Evolutionary conservation across 1,140 invertebrate species (phyloP).

Genomic region (Diabrotica virgifera): DNA sequence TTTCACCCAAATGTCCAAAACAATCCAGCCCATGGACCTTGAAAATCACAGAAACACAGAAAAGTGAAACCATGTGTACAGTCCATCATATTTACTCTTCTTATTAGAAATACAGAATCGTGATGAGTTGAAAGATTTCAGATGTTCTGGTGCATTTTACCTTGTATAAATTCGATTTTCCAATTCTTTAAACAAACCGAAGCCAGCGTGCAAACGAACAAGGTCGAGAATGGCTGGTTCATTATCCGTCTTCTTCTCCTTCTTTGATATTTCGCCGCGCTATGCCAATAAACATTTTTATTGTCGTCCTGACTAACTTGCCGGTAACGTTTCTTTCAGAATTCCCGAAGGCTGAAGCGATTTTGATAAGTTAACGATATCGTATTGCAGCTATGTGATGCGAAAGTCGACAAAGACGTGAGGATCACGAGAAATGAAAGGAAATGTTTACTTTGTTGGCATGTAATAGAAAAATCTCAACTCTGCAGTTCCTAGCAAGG

Average conservation of each 20-base stretch:
- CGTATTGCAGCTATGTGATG: neutral
- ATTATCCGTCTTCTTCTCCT: neutral
- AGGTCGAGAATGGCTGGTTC: neutral
- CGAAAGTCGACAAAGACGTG: neutral
- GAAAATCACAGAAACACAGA: too few species aligned
- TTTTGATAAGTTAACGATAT: conserved; percentile 1
- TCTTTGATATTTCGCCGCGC: conserved; percentile 1
- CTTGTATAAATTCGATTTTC: neutral
- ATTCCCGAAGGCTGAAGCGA: neutral
- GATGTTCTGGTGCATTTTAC: too few species aligned
- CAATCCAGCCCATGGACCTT: too few species aligned
- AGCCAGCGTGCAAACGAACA: neutral
- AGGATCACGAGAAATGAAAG: too few species aligned
- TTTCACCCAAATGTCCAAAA: too few species aligned
- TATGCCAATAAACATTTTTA: neutral
- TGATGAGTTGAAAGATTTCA: too few species aligned
- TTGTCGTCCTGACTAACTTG: neutral
- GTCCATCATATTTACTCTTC: too few species aligned
- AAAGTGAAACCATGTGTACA: too few species aligned
- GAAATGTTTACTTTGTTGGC: too few species aligned
- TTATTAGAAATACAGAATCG: too few species aligned
- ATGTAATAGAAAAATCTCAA: too few species aligned
- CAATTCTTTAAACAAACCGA: neutral
- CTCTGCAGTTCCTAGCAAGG: too few species aligned
- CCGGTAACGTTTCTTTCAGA: neutral